A percentile compares a stretch with the other conserved stretches of the same genome.
Conservation (phyloP, 2,797 vertebrate genomes). For the Borostomias antarcticus region DNA sequence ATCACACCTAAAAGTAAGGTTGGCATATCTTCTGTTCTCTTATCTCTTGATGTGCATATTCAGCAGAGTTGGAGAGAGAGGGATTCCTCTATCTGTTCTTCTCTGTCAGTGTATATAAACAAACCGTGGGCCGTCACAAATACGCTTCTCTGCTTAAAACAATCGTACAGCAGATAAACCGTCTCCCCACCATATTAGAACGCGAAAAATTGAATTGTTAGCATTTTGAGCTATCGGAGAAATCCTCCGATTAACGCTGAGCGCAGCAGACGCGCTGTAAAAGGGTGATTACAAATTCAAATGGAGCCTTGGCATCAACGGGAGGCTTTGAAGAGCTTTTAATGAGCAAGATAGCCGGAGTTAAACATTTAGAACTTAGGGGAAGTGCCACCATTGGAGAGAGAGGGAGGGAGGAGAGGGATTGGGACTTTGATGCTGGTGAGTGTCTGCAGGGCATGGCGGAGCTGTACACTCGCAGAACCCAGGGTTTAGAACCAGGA, state of each 20-base stretch:
- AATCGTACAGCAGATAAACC: slow-evolving; percentile 62
- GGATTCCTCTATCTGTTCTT: slow-evolving; percentile 65
- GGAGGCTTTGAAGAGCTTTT: slow-evolving; percentile 85
- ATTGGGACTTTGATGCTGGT: slow-evolving; percentile 79
- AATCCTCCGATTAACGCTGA: slow-evolving; percentile 69
- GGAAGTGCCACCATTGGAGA: slow-evolving; percentile 71
- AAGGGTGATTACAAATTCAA: slow-evolving; percentile 90
- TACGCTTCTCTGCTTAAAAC: slow-evolving; percentile 53
- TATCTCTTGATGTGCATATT: slow-evolving; percentile 56
- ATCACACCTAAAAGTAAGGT: slow-evolving; percentile 47
- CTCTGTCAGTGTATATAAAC: slow-evolving; percentile 76
- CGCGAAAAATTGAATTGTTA: slow-evolving; percentile 76
- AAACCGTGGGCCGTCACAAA: slow-evolving; percentile 63
- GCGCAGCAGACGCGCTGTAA: slow-evolving; percentile 74
- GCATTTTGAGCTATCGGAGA: slow-evolving; percentile 76
- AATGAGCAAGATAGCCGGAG: slow-evolving; percentile 87
- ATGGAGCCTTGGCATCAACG: slow-evolving; percentile 91
- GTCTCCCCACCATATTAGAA: slow-evolving; percentile 27
- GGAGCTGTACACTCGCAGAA: slow-evolving; percentile 13
- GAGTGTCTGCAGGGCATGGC: slow-evolving; percentile 82
- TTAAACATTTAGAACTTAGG: slow-evolving; percentile 81
- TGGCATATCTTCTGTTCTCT: slow-evolving; percentile 42
- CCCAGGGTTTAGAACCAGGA: slow-evolving; percentile 5
- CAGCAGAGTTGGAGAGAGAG: no score
- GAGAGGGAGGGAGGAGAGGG: slow-evolving; percentile 42